Percentiles rank a stretch among this genome's conserved stretches.
Conservation (phyloP, 2,113 vertebrate genomes). For the Fukomys damarensis region DNA sequence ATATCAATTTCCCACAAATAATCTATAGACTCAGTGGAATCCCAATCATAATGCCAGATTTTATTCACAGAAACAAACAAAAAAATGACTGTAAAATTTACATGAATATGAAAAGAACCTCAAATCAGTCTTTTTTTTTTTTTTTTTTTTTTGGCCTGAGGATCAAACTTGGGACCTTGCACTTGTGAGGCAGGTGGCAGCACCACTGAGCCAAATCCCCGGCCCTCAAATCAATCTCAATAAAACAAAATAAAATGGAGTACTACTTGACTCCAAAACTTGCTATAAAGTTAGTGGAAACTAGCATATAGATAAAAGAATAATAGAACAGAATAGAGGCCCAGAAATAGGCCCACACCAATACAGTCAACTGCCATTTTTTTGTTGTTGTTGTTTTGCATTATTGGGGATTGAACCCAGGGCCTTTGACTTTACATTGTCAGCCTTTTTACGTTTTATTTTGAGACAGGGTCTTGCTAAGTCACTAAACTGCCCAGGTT, state of each 20-base stretch:
- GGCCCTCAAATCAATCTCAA: neutral
- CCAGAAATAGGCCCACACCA: neutral
- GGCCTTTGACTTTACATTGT: neutral
- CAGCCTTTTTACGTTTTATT: neutral
- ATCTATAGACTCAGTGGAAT: neutral
- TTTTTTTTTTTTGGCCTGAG: too few relatives aligned
- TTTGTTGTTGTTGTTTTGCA: neutral
- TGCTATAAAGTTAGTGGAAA: neutral
- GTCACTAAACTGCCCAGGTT: neutral
- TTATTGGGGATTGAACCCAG: neutral
- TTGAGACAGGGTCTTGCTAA: neutral
- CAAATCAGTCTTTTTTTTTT: neutral
- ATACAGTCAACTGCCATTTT: neutral
- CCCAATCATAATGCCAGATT: neutral
- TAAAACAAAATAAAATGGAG: neutral
- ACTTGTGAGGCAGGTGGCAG: too few relatives aligned
- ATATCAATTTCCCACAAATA: neutral
- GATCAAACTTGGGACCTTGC: too few relatives aligned
- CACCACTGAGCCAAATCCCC: too few relatives aligned
- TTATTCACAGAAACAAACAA: neutral
- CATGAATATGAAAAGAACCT: neutral
- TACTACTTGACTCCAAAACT: neutral
- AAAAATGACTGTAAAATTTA: slow-evolving; percentile 13
- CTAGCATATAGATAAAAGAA: neutral
- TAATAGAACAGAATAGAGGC: neutral